phyloP scores from a whole-genome alignment of 1,140 invertebrate species.

The Drosophila pruinosa region DNA sequence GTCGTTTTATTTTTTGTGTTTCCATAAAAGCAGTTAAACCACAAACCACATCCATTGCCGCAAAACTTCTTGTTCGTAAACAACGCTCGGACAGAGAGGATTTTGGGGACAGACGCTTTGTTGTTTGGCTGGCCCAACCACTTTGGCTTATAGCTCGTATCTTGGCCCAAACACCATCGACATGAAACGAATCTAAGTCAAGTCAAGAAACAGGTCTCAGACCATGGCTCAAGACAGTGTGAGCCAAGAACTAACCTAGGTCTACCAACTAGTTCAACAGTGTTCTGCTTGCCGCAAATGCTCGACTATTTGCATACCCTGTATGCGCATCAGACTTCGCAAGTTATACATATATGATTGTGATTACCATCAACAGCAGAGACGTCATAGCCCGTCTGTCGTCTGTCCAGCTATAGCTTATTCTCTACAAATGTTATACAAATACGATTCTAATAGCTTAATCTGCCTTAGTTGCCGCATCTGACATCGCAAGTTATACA shows the following conservation, averaged over 20 bases:
- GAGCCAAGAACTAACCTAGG: conserved; percentile 73
- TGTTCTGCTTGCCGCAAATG: conserved; percentile 1
- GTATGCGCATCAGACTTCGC: no score
- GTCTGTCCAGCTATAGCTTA: no score
- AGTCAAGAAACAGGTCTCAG: conserved; percentile 74
- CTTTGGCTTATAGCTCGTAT: conserved; percentile 51
- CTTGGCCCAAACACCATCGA: conserved; percentile 74
- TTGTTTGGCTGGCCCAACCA: conserved; percentile 78
- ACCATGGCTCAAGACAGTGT: conserved; percentile 34
- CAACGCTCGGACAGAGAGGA: conserved; percentile 40
- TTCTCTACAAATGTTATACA: no score
- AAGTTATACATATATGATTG: no score
- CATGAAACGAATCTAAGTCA: conserved; percentile 80
- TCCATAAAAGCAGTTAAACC: conserved; percentile 80
- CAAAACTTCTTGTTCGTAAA: conserved; percentile 73
- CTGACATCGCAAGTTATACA: no score
- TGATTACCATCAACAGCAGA: no score
- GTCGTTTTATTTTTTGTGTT: conserved; percentile 53
- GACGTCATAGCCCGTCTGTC: no score
- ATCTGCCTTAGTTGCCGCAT: no score
- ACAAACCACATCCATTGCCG: conserved; percentile 80
- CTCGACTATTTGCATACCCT: neutral
- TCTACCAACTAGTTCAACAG: conserved; percentile 73
- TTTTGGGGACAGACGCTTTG: conserved; percentile 67
- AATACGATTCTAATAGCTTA: no score